Evolutionary conservation across 1,140 invertebrate genomes (phyloP), one percentile per base, ranked within the genome.

Genomic region (Himalopsyche phryganea): DNA sequence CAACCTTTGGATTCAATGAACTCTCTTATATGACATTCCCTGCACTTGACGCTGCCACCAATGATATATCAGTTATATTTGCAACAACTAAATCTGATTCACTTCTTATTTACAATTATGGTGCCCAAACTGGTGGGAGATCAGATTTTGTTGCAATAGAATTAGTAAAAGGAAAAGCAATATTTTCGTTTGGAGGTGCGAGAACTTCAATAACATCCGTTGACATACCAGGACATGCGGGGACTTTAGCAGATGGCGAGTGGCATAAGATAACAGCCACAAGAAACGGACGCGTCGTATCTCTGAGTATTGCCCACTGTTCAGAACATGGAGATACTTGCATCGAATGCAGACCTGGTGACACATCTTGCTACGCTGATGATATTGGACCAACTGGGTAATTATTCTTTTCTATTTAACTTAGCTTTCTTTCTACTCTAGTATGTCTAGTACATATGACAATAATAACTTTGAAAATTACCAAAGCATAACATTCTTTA

Each of bases 81-180:
- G 89, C 94, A 9, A 97, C 94, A 0, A 91, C 88, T 0, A 94
- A 94, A 71, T 81, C 84, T 0, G 85, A 95, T 70, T 86, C 91
- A 1, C 76, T 98, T 5, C 72, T 98, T 0, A 77, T 95, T 0
- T 97, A 96, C 73, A 96, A 96, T 65, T 96, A 90, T 66, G 93
- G 92, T 1, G 76, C 84, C 0, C 90, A 91, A 68, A 89, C 83
- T 38, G 90, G 91, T 19, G 92, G 92, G 2, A 77, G 92, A 63
- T 94, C 92, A 0, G 93, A 96, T 70, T 97, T 96, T 69, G 83
- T 98, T 20, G 92, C 94, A 0, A 80, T 98, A 36, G 92, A 98
- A 75, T 69, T 98, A 46, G 79, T 94, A 0, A 81, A 85, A 33
- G 91, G 92, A 0, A 84, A 83, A 66, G 86, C 92, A 0, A 80